A percentile compares a stretch with the other conserved stretches of the same genome.
phyloP scores from a whole-genome alignment of 2,113 vertebrate genomes.

The Psettodes erumei region DNA sequence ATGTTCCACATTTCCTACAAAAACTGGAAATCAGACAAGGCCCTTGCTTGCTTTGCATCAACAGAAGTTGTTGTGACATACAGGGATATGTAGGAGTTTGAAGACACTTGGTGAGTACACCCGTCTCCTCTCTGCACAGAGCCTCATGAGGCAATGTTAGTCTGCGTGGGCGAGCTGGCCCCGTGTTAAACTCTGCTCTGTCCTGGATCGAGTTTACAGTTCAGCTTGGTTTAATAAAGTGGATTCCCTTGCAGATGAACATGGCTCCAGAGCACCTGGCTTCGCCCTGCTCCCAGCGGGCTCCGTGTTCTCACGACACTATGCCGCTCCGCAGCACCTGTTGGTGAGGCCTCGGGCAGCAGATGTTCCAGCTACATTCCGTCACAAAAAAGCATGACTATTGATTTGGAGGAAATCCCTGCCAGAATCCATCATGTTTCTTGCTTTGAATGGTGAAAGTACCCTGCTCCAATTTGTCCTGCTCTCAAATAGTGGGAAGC shows the following conservation, averaged over 20 bases:
- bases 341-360: constrained; percentile 67
- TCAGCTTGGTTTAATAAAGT: constrained; percentile 63
- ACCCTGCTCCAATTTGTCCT: constrained; percentile 32
- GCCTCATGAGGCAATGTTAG: constrained; percentile 11
- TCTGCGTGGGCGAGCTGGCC: constrained; percentile 56
- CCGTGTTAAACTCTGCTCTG: constrained; percentile 43
- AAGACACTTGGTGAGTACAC: constrained; percentile 1
- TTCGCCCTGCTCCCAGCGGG: constrained; percentile 56
- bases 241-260: constrained; percentile 66
- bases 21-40: constrained; percentile 1
- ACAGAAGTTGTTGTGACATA: constrained; percentile 31
- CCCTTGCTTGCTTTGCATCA: constrained; percentile 19
- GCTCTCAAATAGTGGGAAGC: constrained; percentile 42
- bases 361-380: constrained; percentile 78
- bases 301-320: constrained; percentile 78
- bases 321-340: constrained; percentile 75
- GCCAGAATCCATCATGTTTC: constrained; percentile 63
- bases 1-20: constrained; percentile 1
- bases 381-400: constrained; percentile 67
- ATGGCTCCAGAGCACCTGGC: constrained; percentile 73
- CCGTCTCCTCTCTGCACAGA: constrained; percentile 2
- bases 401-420: constrained; percentile 76
- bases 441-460: constrained; percentile 62
- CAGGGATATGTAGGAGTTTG: constrained; percentile 13
- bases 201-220: constrained; percentile 66